phyloP scores from a whole-genome alignment of 1,140 invertebrate species.

The Eupristina koningsbergeri region DNA sequence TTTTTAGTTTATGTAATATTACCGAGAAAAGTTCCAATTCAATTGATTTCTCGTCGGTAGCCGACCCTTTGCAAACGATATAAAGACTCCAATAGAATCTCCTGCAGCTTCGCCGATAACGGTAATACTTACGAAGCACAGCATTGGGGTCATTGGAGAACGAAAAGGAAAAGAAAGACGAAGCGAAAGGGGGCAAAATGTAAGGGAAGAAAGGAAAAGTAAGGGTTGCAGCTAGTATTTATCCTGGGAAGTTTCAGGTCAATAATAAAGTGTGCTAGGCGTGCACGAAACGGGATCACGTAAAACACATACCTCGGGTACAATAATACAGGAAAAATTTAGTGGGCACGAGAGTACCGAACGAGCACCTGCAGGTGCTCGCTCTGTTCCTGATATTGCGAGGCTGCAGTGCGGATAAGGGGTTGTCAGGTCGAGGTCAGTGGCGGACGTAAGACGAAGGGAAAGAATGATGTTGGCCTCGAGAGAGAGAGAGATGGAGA shows the following conservation, averaged over 20 bases:
- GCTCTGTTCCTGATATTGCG: too few species aligned
- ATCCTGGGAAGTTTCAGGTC: neutral
- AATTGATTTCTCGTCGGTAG: neutral
- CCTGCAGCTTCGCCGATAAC: neutral
- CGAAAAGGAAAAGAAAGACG: neutral
- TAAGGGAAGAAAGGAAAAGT: neutral
- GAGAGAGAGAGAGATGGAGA: neutral
- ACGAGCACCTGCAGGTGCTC: neutral
- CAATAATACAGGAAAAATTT: neutral
- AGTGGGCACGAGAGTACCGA: neutral
- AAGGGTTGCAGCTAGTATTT: neutral
- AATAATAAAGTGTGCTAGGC: neutral
- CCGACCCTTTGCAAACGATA: neutral
- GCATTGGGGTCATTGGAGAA: neutral
- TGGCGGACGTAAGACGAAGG: neutral
- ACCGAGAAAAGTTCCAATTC: neutral
- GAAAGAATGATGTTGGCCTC: neutral
- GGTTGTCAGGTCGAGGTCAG: neutral
- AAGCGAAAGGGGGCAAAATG: neutral
- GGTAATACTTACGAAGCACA: neutral
- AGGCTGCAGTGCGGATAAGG: neutral
- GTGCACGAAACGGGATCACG: neutral
- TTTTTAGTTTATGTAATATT: neutral
- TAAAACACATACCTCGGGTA: neutral
- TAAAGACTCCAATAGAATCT: constrained; percentile 26